Conservation (phyloP, 1,140 invertebrate genomes). For the Ericerus pela region DNA sequence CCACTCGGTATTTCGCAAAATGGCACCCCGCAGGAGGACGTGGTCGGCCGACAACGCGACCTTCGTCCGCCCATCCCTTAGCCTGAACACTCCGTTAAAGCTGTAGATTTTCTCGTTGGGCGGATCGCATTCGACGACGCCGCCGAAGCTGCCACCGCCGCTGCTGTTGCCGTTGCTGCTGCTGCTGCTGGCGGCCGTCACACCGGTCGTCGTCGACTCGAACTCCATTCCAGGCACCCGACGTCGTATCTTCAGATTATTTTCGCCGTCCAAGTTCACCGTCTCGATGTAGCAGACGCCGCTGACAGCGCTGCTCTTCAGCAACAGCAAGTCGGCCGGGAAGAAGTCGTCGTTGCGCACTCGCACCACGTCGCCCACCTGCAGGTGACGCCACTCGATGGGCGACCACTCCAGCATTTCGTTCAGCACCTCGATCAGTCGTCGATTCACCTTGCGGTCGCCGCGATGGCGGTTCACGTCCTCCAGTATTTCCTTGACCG, state of each 20-base stretch:
- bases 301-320: conserved; percentile 62
- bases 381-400: conserved; percentile 56
- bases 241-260: conserved; percentile 94
- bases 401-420: conserved; percentile 52
- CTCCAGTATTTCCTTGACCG: conserved; percentile 86
- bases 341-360: conserved; percentile 78
- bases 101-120: neutral
- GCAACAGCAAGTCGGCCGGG: conserved; percentile 77
- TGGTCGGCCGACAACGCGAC: neutral
- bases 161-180: too few species aligned
- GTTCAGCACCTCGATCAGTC: conserved; percentile 61
- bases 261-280: conserved; percentile 96
- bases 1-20: conserved; percentile 7
- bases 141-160: neutral
- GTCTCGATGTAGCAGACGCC: conserved; percentile 98
- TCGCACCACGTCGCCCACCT: conserved; percentile 80
- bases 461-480: conserved; percentile 55
- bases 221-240: conserved; percentile 39
- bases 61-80: neutral
- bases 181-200: neutral
- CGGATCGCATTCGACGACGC: neutral
- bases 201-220: too few species aligned
- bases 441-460: conserved; percentile 6
- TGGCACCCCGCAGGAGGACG: conserved; percentile 2
- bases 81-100: neutral